phyloP scores from a whole-genome alignment of 2,797 vertebrate genomes.

The Staurois parvus region DNA sequence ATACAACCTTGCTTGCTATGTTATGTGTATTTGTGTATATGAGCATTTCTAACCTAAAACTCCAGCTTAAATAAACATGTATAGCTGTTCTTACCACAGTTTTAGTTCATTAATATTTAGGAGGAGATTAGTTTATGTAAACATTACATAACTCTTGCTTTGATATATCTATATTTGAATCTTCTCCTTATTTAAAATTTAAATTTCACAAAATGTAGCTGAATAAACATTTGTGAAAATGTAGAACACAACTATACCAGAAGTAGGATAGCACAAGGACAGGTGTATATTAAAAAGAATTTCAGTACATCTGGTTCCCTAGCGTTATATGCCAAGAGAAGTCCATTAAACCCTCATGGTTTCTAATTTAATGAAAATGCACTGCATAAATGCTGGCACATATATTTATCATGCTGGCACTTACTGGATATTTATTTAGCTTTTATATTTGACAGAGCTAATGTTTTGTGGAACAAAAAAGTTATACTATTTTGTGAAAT shows the following conservation, averaged over 20 bases:
- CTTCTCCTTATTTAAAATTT: neutral
- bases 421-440: conserved; percentile 61
- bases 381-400: conserved; percentile 63
- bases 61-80: neutral
- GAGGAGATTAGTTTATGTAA: neutral
- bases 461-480: neutral
- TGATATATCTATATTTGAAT: neutral
- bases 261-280: conserved; percentile 66
- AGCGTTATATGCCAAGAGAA: conserved; percentile 65
- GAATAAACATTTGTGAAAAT: conserved; percentile 19
- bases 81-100: neutral
- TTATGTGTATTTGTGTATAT: neutral
- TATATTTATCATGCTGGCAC: conserved; percentile 68
- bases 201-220: neutral
- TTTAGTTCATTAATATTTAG: neutral
- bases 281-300: conserved; percentile 67
- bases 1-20: neutral
- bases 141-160: neutral
- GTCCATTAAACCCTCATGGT: conserved; percentile 63
- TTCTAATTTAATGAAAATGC: conserved; percentile 66
- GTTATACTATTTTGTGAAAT: neutral
- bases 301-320: conserved; percentile 71
- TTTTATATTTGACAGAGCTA: conserved; percentile 56
- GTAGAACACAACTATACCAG: neutral
- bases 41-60: neutral